Percentiles rank a stretch among this genome's conserved stretches.
phyloP scores from a whole-genome alignment of 2,797 vertebrate genomes.

The Rhinoraja longicauda region DNA sequence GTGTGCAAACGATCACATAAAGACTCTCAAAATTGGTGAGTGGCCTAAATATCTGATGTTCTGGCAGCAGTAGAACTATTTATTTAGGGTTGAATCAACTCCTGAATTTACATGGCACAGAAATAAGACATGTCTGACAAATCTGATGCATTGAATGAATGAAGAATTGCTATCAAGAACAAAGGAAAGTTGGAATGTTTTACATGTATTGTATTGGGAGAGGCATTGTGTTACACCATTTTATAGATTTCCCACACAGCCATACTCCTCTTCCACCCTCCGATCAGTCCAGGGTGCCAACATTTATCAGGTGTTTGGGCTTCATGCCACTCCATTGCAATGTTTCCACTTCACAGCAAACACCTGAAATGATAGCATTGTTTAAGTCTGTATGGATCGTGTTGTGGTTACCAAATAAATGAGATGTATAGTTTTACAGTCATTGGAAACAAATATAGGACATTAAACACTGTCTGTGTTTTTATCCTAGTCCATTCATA shows the following conservation, averaged over 20 bases:
- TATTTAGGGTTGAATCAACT: neutral
- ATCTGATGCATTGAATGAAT: neutral
- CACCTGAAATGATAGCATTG: constrained; percentile 10
- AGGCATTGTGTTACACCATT: neutral
- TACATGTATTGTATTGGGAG: neutral
- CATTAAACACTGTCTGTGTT: neutral
- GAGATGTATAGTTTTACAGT: neutral
- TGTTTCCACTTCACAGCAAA: neutral
- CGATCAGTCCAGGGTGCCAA: neutral
- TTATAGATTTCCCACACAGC: neutral
- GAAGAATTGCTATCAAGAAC: neutral
- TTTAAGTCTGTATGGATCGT: neutral
- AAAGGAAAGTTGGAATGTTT: neutral
- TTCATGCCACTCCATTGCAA: neutral
- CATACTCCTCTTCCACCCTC: neutral
- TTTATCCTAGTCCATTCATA: neutral
- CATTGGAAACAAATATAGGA: neutral
- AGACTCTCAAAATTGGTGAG: neutral
- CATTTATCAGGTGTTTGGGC: neutral
- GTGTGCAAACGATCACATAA: neutral
- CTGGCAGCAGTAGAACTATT: neutral
- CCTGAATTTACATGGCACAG: neutral
- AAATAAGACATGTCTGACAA: neutral
- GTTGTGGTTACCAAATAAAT: neutral
- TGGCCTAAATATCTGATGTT: neutral